phyloP scores from a whole-genome alignment of 2,113 vertebrate genomes.

The Aptenodytes forsteri region DNA sequence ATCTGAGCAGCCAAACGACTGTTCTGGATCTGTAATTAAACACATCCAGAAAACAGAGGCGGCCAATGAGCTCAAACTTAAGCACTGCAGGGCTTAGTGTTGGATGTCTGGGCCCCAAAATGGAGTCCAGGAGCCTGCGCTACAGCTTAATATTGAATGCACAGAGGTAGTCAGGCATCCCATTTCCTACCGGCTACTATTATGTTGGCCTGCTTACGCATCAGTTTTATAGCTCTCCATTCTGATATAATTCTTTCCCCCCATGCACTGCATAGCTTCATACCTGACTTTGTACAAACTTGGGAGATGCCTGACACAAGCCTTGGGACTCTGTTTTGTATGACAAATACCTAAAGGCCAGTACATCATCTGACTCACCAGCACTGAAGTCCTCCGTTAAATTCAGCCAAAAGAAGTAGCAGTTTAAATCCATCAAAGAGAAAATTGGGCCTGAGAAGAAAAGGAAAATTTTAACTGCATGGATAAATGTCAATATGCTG shows the following conservation, averaged over 20 bases:
- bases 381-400: background rate
- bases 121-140: background rate
- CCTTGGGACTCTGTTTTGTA: background rate
- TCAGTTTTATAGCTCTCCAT: background rate
- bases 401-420: background rate
- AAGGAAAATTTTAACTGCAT: background rate
- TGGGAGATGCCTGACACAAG: background rate
- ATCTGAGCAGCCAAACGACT: background rate
- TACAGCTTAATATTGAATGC: background rate
- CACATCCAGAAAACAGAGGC: background rate
- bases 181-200: background rate
- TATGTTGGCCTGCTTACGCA: background rate
- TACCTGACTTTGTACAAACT: background rate
- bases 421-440: background rate
- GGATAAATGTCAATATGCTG: background rate
- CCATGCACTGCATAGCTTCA: background rate
- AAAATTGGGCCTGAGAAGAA: background rate
- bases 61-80: background rate
- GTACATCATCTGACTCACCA: background rate
- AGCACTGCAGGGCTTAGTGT: background rate
- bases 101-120: background rate
- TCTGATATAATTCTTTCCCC: background rate
- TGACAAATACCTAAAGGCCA: background rate
- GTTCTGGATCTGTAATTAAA: background rate
- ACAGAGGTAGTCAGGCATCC: background rate